Conservation (phyloP, 2,113 vertebrate species). For the Xiphophorus maculatus region DNA sequence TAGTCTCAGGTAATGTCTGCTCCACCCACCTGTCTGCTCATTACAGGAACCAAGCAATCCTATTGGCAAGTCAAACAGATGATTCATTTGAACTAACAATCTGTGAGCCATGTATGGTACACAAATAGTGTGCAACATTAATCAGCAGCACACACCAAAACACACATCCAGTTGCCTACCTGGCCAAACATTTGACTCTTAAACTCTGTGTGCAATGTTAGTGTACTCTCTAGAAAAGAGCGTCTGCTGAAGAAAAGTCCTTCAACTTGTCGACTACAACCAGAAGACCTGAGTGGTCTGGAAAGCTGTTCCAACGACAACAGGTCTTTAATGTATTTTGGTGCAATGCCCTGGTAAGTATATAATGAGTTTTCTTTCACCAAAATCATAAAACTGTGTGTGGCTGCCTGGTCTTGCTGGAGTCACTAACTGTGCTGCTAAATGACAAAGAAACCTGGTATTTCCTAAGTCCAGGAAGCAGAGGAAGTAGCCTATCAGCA, state of each 20-base stretch:
- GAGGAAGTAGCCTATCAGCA: constrained; percentile 62
- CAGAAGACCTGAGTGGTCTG: too few species aligned
- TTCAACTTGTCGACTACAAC: too few species aligned
- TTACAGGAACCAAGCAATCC: constrained; percentile 12
- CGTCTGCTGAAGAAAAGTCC: too few species aligned
- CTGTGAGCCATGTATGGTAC: constrained; percentile 14
- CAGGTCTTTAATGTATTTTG: too few species aligned
- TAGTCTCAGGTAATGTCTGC: not conserved
- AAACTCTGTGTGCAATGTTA: not conserved
- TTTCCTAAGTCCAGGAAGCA: constrained; percentile 61
- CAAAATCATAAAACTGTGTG: not conserved
- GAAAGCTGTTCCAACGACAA: not conserved
- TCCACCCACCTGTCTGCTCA: not conserved
- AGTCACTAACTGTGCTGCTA: not conserved
- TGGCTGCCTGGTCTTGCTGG: not conserved
- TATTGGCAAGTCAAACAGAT: constrained; percentile 55
- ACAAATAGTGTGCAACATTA: constrained; percentile 30
- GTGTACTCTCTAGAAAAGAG: not conserved
- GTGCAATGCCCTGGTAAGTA: too few species aligned
- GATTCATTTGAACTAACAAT: constrained; percentile 64
- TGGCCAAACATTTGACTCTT: constrained; percentile 28
- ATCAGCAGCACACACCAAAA: constrained; percentile 66
- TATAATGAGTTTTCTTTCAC: not conserved
- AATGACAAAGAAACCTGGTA: constrained; percentile 44
- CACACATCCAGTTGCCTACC: constrained; percentile 58